phyloP scores from a whole-genome alignment of 2,113 vertebrate genomes.

The Nycticebus coucang region DNA sequence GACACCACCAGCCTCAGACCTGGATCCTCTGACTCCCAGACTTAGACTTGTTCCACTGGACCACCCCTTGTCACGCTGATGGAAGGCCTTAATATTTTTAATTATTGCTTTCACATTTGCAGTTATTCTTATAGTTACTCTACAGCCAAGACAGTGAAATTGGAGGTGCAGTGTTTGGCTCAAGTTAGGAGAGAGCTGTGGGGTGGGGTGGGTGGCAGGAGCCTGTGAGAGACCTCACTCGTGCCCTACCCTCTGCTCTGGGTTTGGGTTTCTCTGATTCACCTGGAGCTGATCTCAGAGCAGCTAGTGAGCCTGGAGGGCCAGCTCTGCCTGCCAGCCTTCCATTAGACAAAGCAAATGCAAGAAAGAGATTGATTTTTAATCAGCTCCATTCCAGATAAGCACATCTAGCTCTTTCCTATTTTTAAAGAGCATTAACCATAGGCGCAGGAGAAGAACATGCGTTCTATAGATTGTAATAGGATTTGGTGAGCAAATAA shows the following conservation, averaged over 20 bases:
- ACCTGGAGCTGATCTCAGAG: not conserved
- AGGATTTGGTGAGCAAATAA: not conserved
- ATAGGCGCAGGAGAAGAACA: not conserved
- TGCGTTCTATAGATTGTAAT: accelerated
- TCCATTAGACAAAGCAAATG: not conserved
- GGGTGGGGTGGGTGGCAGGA: not conserved
- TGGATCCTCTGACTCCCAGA: not conserved
- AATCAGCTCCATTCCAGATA: conserved; percentile 1
- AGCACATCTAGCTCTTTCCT: not conserved
- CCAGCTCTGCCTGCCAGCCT: not conserved
- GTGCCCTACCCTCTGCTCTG: too few species aligned
- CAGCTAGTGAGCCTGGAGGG: not conserved
- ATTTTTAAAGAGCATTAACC: not conserved
- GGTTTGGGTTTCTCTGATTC: not conserved
- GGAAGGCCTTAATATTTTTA: not conserved
- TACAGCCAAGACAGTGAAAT: not conserved
- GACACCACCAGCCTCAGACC: too few species aligned
- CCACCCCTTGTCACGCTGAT: not conserved
- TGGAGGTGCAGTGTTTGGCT: not conserved
- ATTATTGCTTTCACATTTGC: not conserved
- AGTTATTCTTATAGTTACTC: not conserved
- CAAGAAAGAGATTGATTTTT: not conserved
- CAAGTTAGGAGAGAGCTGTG: too few species aligned
- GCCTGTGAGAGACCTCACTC: not conserved
- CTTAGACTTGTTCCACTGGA: accelerated